Evolutionary conservation across 2,113 vertebrate species (phyloP).

Genomic region (Rhineura floridana): DNA sequence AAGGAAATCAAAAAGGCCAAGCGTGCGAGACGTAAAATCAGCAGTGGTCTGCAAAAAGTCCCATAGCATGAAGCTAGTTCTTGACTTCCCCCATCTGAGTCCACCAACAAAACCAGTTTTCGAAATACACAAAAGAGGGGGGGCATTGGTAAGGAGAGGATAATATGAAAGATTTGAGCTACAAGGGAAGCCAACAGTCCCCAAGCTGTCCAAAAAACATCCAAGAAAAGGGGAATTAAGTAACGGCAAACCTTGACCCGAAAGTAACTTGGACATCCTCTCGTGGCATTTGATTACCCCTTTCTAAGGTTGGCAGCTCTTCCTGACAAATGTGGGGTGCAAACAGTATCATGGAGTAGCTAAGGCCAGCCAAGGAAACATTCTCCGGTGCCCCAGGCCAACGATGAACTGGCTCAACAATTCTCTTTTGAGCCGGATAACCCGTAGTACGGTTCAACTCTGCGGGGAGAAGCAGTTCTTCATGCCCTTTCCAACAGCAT

Average conservation of each 20-base stretch:
- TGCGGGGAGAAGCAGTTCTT: background rate
- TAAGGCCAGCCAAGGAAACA: too few species aligned
- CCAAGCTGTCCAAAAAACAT: too few species aligned
- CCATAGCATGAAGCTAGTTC: background rate
- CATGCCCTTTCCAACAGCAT: background rate
- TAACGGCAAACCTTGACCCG: background rate
- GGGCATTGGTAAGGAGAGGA: background rate
- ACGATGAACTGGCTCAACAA: background rate
- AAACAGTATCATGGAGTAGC: too few species aligned
- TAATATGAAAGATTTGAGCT: too few species aligned
- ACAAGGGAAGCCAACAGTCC: too few species aligned
- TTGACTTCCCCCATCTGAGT: background rate
- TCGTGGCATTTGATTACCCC: too few species aligned
- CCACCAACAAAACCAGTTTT: too few species aligned
- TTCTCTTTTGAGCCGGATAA: background rate
- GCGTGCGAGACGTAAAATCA: background rate
- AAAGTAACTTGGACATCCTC: background rate
- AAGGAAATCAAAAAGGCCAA: background rate
- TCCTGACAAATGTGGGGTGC: too few species aligned
- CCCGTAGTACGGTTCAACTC: fast-evolving
- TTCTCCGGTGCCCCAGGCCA: background rate
- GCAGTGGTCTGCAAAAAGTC: background rate
- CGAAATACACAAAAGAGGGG: background rate
- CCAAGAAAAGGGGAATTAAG: background rate
- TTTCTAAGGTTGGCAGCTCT: too few species aligned